Conservation (phyloP, 2,797 vertebrate genomes). For the Gephyroberyx darwinii region DNA sequence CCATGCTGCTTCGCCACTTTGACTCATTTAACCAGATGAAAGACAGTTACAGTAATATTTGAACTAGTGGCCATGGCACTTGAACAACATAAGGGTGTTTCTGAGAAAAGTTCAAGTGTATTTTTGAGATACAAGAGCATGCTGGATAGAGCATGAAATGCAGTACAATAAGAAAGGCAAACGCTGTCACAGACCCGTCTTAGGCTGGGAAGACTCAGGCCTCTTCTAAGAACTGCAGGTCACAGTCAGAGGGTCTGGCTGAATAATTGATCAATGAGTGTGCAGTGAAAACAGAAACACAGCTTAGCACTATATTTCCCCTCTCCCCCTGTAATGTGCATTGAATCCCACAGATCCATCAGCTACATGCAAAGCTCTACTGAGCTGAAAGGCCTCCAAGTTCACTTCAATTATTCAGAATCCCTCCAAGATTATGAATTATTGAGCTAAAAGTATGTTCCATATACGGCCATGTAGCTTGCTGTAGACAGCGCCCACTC, state of each 20-base stretch:
- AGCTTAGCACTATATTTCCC: slow-evolving; percentile 85
- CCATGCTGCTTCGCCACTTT: slow-evolving; percentile 58
- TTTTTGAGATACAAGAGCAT: slow-evolving; percentile 57
- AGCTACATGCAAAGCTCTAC: slow-evolving; percentile 84
- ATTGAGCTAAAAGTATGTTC: slow-evolving; percentile 89
- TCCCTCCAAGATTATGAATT: slow-evolving; percentile 86
- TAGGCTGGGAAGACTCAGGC: slow-evolving; percentile 54
- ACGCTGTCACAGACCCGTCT: slow-evolving; percentile 72
- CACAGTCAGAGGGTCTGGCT: slow-evolving; percentile 80
- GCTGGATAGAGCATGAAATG: slow-evolving; percentile 63
- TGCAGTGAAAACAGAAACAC: slow-evolving; percentile 84
- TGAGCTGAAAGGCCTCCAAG: slow-evolving; percentile 87
- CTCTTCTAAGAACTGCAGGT: slow-evolving; percentile 78
- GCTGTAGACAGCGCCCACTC: slow-evolving; percentile 72
- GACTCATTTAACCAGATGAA: slow-evolving; percentile 78
- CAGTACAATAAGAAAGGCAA: slow-evolving; percentile 67
- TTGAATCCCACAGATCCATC: slow-evolving; percentile 85
- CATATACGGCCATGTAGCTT: slow-evolving; percentile 75
- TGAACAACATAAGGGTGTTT: slow-evolving; percentile 49
- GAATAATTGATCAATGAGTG: slow-evolving; percentile 87
- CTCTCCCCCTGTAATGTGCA: slow-evolving; percentile 81
- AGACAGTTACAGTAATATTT: slow-evolving; percentile 72
- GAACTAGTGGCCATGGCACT: slow-evolving; percentile 59
- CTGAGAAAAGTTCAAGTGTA: slow-evolving; percentile 56
- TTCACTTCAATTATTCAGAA: slow-evolving; percentile 89